A percentile compares a stretch with the other conserved stretches of the same genome.
Conservation (phyloP, 2,797 vertebrate genomes). For the Hemibagrus guttatus region DNA sequence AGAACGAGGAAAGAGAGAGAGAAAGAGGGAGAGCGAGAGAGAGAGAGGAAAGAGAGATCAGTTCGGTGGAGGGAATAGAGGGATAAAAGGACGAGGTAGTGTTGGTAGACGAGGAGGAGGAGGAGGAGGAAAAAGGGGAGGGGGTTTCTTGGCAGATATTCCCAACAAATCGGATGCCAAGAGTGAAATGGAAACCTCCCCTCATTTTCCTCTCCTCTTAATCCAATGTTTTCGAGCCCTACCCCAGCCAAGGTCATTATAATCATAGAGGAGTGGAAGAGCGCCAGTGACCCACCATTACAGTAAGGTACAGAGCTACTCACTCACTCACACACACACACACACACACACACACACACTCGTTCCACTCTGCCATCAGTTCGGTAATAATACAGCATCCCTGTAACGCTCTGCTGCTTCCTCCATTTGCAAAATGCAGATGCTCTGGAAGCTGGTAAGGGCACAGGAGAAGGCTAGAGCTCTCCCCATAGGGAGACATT, state of each 20-base stretch:
- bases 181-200: constrained; percentile 83
- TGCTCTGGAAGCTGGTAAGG: constrained; percentile 53
- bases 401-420: constrained; percentile 61
- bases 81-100: constrained; percentile 45
- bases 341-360: neutral
- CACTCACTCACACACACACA: constrained; percentile 57
- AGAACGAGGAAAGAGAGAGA: neutral
- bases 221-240: constrained; percentile 83
- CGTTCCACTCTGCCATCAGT: constrained; percentile 58
- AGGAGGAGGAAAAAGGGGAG: constrained; percentile 47
- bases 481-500: constrained; percentile 60
- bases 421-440: constrained; percentile 68
- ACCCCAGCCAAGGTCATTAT: constrained; percentile 82
- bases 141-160: constrained; percentile 75
- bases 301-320: constrained; percentile 72
- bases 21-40: constrained; percentile 18
- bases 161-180: constrained; percentile 78
- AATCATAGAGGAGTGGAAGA: constrained; percentile 81
- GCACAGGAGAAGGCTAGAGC: constrained; percentile 52
- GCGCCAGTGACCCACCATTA: constrained; percentile 80
- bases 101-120: neutral
- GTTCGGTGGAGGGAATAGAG: constrained; percentile 48
- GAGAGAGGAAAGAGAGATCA: constrained; percentile 30
- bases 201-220: constrained; percentile 81
- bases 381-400: constrained; percentile 60